Evolutionary conservation across 2,113 vertebrate species (phyloP).

Genomic region (Hypocryptadius cinnamomeus): DNA sequence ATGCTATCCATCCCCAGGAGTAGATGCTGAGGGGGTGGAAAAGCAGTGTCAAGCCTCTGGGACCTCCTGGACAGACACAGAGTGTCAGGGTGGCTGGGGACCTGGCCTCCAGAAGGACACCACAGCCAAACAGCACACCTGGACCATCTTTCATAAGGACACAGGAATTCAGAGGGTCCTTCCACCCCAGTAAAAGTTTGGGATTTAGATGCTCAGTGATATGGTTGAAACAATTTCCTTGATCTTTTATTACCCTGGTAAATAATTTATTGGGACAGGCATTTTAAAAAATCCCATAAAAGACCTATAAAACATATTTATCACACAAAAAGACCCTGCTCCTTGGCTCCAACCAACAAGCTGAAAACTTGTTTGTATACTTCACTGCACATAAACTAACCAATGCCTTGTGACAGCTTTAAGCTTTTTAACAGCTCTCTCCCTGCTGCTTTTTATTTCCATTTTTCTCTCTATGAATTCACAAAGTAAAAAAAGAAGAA

Average conservation of each 20-base stretch:
- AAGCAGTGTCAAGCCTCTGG: not conserved
- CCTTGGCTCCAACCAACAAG: conserved; percentile 16
- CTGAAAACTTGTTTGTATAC: conserved; percentile 55
- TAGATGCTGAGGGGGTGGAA: not conserved
- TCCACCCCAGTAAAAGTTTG: conserved; percentile 5
- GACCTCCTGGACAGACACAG: not conserved
- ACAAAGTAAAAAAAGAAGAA: not conserved
- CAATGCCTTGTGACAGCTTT: conserved; percentile 49
- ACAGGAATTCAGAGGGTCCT: not conserved
- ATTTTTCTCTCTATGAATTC: conserved; percentile 3
- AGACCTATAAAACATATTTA: conserved; percentile 61
- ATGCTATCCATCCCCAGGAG: not conserved
- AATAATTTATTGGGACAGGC: conserved; percentile 62
- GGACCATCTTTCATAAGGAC: not conserved
- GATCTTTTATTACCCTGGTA: conserved; percentile 57
- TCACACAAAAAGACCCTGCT: not conserved
- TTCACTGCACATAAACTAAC: conserved; percentile 56
- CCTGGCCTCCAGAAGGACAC: not conserved
- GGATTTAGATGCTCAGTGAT: conserved; percentile 25
- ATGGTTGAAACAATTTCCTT: conserved; percentile 35
- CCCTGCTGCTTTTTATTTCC: conserved; percentile 12
- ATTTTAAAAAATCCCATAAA: conserved; percentile 54
- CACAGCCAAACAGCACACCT: not conserved
- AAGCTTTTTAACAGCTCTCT: conserved; percentile 54
- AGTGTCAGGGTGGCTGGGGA: not conserved